Evolutionary conservation across 2,797 vertebrate species (phyloP), one percentile per base, ranked within the genome.

Genomic region (Rallus crepitans): DNA sequence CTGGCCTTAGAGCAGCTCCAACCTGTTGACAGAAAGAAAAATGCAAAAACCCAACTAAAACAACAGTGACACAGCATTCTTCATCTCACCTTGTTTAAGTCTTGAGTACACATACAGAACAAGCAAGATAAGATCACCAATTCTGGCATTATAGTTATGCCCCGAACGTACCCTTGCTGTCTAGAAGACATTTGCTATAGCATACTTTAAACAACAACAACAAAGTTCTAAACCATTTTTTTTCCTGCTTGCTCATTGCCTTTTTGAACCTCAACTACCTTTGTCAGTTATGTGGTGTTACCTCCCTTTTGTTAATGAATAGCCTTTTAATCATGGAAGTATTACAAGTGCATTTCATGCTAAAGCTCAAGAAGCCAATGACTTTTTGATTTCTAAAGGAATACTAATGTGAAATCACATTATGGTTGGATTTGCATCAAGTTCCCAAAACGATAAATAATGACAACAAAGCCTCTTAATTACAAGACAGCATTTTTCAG

Each of bases 1-100:
- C 99, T 39, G 99, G 99, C 95, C 99, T 99, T 64, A 99, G 98
- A 75, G 99, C 99, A 97, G 99, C 99, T 93, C 99, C 99, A 75
- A 99, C 99, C 99, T 99, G 92, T 82, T 55, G 20, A 93, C n/a
- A 95, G 70, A 40, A 89, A 73, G 30, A 87, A 85, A 76, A 83
- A 37, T 12, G 3, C 47, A 89, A 45, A 66, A 87, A 77, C 37
- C 12, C 28, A 85, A 3, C 8, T 23, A 64, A 79, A 88, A 27
- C 30, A 65, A 52, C 0, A 79, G 27, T 13, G 11, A 70, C 7
- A 28, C 5, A 79, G 27, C 25, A 59, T 17, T 65, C 27, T 39
- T 78, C 55, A 76, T 52, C 37, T 72, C 53, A 40, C 35, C 21
- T 61, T 80, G 31, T 50, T 81, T 64, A 73, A 85, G 24, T 30